Percentiles rank a stretch among this genome's conserved stretches.
Conservation (phyloP, 35 echinoderm and acorn worm genomes). For the Ptychodera flava region DNA sequence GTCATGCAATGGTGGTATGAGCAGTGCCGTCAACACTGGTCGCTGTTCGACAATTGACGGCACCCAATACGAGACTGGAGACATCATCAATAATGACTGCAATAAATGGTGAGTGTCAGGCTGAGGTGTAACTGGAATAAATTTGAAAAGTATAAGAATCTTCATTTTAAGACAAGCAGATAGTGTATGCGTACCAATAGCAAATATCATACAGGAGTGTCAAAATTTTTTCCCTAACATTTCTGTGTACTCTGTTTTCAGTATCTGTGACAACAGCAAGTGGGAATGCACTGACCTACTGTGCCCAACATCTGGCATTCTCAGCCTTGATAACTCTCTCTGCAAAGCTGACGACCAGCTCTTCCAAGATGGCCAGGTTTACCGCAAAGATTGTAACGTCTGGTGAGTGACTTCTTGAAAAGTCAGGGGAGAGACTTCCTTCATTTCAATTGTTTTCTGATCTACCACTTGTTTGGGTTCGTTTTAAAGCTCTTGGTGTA, state of each 20-base stretch:
- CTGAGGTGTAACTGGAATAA: too few species aligned
- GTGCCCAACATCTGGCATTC: slow-evolving; percentile 2
- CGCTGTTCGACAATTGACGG: neutral
- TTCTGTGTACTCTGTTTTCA: slow-evolving; percentile 10
- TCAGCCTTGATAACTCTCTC: neutral
- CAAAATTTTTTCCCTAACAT: too few species aligned
- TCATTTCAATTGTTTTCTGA: too few species aligned
- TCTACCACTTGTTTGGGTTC: too few species aligned
- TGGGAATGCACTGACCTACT: slow-evolving; percentile 30
- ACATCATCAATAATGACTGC: neutral
- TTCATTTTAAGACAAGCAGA: too few species aligned
- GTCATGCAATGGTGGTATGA: neutral
- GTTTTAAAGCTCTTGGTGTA: too few species aligned
- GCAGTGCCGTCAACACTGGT: neutral
- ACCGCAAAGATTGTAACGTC: slow-evolving; percentile 20
- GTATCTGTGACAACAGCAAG: slow-evolving; percentile 17
- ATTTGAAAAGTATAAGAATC: too few species aligned
- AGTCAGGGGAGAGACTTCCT: too few species aligned
- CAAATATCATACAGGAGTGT: too few species aligned
- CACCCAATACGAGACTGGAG: neutral
- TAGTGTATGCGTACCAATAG: too few species aligned
- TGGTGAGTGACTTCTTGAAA: slow-evolving; percentile 10
- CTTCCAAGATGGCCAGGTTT: slow-evolving; percentile 5
- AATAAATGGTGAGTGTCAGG: neutral
- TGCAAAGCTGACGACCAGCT: neutral